A percentile compares a stretch with the other conserved stretches of the same genome.
Conservation (phyloP, 2,113 vertebrate genomes). For the Pyrgilauda ruficollis region DNA sequence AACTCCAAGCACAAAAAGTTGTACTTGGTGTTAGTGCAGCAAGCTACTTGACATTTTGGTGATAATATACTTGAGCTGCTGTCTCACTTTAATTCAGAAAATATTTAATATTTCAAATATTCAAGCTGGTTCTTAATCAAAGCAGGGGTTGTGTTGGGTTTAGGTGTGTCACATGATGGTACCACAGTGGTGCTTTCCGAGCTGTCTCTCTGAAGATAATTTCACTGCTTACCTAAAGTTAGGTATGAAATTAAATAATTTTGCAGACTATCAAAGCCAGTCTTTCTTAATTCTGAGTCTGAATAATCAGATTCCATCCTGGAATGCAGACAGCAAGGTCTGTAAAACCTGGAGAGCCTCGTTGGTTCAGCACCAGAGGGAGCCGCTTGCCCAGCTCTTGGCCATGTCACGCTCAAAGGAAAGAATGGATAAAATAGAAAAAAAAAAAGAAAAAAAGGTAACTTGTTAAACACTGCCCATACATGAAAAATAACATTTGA, state of each 20-base stretch:
- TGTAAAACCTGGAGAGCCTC: neutral
- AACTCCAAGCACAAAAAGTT: neutral
- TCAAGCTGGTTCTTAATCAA: neutral
- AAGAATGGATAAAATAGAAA: neutral
- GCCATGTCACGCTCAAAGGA: neutral
- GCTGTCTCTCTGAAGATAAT: neutral
- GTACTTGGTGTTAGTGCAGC: neutral
- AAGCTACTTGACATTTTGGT: neutral
- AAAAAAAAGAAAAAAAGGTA: neutral
- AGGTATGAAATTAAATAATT: neutral
- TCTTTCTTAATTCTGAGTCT: neutral
- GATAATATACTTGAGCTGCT: neutral
- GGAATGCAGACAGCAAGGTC: neutral
- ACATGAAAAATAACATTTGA: neutral
- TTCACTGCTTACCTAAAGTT: neutral
- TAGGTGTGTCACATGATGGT: too few species aligned
- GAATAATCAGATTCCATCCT: neutral
- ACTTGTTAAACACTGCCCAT: neutral
- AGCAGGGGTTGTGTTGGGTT: neutral
- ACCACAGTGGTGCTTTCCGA: neutral
- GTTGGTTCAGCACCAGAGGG: conserved; percentile 73
- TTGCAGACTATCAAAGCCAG: neutral
- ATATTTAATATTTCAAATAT: neutral
- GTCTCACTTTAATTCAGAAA: neutral
- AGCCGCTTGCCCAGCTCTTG: conserved; percentile 69